These are phyloP conservation scores for Acrobasis consociella DNA, from an alignment of 2,888 invertebrate species.

Conservation along the genomic window DNA sequence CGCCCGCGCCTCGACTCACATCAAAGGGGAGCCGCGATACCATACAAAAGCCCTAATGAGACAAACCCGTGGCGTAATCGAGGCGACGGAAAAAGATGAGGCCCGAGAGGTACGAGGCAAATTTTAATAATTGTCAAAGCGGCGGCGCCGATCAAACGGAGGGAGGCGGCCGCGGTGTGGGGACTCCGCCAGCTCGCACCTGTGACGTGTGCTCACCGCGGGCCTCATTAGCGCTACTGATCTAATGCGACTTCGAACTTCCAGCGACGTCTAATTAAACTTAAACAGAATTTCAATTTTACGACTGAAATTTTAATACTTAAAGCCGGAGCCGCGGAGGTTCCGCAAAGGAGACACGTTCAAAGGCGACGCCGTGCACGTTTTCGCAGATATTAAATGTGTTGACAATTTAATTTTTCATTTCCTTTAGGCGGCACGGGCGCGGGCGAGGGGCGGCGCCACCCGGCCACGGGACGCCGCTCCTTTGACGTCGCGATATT, in stretches of 20 bases:
- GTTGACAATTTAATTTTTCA: slow-evolving; percentile 84
- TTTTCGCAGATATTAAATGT: slow-evolving; percentile 83
- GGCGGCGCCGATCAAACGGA: slow-evolving; percentile 82
- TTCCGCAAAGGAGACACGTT: slow-evolving; percentile 73
- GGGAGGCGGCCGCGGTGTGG: slow-evolving; percentile 47
- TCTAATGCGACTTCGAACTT: slow-evolving; percentile 79
- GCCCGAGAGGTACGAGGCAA: slow-evolving; percentile 81
- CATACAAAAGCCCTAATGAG: slow-evolving; percentile 83
- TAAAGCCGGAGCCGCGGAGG: slow-evolving; percentile 71
- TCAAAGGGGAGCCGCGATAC: slow-evolving; percentile 78
- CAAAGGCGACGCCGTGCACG: slow-evolving; percentile 80
- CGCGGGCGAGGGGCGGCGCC: slow-evolving; percentile 54
- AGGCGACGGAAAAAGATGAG: slow-evolving; percentile 83
- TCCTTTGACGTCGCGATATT: slow-evolving; percentile 84
- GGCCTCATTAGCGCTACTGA: slow-evolving; percentile 80
- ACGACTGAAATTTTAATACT: slow-evolving; percentile 79
- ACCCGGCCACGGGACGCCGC: slow-evolving; percentile 62
- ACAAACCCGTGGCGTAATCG: slow-evolving; percentile 82
- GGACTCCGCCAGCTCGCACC: slow-evolving; percentile 48
- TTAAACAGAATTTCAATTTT: slow-evolving; percentile 80
- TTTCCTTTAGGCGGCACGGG: slow-evolving; percentile 76
- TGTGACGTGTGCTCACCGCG: slow-evolving; percentile 77
- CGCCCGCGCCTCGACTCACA: slow-evolving; percentile 61
- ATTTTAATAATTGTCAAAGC: slow-evolving; percentile 85
- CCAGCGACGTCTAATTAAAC: slow-evolving; percentile 77